Evolutionary conservation across 1,140 invertebrate genomes (phyloP).

Genomic region (Rhagoletis pomonella): DNA sequence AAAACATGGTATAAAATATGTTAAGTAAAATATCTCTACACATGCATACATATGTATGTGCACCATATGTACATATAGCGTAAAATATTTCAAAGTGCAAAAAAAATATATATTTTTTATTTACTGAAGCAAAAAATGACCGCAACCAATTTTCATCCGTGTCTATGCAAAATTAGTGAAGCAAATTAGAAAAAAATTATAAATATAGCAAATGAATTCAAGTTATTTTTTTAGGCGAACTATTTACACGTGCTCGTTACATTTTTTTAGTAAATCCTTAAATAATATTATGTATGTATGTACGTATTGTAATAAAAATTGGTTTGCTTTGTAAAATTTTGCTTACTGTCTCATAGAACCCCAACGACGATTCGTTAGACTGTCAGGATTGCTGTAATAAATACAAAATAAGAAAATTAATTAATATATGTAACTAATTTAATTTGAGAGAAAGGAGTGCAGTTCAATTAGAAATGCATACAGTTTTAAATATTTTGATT

Average conservation of each 20-base stretch:
- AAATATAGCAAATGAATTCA: neutral
- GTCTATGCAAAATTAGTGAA: neutral
- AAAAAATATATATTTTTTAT: neutral
- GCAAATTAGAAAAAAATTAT: neutral
- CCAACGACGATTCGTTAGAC: conserved; percentile 82
- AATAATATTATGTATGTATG: too few relatives aligned
- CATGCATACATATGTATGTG: too few relatives aligned
- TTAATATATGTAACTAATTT: too few relatives aligned
- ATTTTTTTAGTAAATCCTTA: neutral
- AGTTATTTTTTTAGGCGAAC: neutral
- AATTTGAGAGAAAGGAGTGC: too few relatives aligned
- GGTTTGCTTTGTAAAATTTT: conserved; percentile 54
- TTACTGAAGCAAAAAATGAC: conserved; percentile 40
- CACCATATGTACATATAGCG: too few relatives aligned
- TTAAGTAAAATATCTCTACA: too few relatives aligned
- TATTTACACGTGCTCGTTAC: neutral
- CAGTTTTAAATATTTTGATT: too few relatives aligned
- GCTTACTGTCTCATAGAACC: conserved; percentile 87
- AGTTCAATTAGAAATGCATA: too few relatives aligned
- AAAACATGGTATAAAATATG: too few relatives aligned
- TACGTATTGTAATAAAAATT: conserved; percentile 25
- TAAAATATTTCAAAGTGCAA: too few relatives aligned
- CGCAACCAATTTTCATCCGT: conserved; percentile 38
- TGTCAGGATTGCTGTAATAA: conserved; percentile 79
- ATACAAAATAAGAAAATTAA: too few relatives aligned